Evolutionary conservation across 2,113 vertebrate species (phyloP).

Genomic region (Electrona antarctica): DNA sequence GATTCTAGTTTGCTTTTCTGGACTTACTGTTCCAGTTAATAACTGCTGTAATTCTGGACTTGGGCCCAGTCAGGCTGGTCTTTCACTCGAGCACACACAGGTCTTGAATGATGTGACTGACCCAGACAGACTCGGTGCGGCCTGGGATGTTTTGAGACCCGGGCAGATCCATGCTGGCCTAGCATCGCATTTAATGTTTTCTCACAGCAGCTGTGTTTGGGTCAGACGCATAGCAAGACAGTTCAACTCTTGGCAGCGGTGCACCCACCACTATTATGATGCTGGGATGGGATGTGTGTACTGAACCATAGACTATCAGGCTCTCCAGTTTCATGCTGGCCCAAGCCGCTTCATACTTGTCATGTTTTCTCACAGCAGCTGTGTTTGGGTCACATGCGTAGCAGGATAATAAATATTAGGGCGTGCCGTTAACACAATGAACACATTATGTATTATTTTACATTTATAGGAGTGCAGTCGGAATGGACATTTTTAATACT

Average conservation of each 20-base stretch:
- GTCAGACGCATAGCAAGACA: constrained; percentile 27
- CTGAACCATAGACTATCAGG: constrained; percentile 3
- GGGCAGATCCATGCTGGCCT: constrained; percentile 10
- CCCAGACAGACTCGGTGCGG: no score
- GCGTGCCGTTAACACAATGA: no score
- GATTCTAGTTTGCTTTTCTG: constrained; percentile 10
- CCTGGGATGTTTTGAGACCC: no score
- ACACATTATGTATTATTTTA: no score
- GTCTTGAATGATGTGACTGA: no score
- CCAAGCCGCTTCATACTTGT: neutral
- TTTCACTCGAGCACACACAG: no score
- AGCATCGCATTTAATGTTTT: constrained; percentile 28
- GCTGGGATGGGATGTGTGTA: neutral
- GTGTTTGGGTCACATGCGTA: no score
- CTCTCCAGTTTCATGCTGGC: neutral
- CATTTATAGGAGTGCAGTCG: no score
- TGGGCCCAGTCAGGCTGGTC: constrained; percentile 14
- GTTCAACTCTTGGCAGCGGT: neutral
- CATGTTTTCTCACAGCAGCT: neutral
- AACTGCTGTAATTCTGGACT: constrained; percentile 40
- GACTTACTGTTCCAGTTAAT: constrained; percentile 14
- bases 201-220: constrained; percentile 38
- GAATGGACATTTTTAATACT: no score
- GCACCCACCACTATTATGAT: neutral
- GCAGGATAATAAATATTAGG: no score